Evolutionary conservation across 2,113 vertebrate genomes (phyloP).

Genomic region (Neotragus pygmaeus): DNA sequence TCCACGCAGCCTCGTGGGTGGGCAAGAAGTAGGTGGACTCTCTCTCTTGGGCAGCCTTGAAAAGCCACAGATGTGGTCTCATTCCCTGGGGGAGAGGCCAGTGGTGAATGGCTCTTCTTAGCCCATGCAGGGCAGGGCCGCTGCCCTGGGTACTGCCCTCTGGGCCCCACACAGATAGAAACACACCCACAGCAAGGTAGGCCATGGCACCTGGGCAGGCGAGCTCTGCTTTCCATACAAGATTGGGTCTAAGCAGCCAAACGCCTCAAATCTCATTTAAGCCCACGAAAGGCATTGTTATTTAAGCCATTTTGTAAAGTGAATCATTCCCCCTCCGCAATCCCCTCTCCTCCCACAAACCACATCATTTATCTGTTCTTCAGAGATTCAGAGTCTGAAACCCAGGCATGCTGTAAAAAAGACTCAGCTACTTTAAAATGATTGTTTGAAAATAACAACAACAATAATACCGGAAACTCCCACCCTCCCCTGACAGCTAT

Average conservation of each 20-base stretch:
- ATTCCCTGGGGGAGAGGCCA: neutral
- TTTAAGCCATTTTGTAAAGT: neutral
- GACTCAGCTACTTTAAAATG: neutral
- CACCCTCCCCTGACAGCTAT: neutral
- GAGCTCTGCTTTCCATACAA: neutral
- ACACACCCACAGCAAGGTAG: fast-evolving
- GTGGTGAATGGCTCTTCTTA: neutral
- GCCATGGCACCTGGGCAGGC: neutral
- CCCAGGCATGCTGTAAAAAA: neutral
- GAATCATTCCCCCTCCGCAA: neutral
- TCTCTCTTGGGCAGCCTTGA: neutral
- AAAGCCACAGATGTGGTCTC: neutral
- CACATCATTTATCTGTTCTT: neutral
- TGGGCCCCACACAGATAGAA: neutral
- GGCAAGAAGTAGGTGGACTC: neutral
- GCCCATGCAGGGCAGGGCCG: neutral
- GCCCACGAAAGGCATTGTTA: neutral
- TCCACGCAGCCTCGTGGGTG: neutral
- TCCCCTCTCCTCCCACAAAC: neutral
- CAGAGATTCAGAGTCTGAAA: neutral
- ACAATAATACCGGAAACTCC: neutral
- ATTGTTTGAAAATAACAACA: neutral
- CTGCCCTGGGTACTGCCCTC: neutral
- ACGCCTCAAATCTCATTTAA: neutral
- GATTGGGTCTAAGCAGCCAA: neutral